phyloP scores from a whole-genome alignment of 2,113 vertebrate species.

The Chionodraco myersi region DNA sequence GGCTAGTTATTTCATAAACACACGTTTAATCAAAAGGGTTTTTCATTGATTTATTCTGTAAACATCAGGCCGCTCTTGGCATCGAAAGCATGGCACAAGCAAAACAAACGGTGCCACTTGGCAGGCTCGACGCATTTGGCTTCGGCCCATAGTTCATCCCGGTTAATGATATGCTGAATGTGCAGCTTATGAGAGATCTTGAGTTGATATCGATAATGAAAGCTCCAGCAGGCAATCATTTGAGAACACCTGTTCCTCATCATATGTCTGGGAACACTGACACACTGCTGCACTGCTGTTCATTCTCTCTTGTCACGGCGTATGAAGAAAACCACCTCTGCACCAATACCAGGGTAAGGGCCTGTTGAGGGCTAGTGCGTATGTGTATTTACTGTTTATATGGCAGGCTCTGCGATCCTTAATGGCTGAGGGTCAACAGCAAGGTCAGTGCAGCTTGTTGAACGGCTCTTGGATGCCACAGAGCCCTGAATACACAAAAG shows the following conservation, averaged over 20 bases:
- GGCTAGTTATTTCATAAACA: not conserved
- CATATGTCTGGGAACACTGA: not conserved
- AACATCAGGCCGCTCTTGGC: not conserved
- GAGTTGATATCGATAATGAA: slow-evolving; percentile 40
- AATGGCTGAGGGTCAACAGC: not conserved
- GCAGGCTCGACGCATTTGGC: not conserved
- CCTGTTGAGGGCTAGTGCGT: not conserved
- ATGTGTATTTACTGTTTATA: not conserved
- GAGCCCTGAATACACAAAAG: slow-evolving; percentile 13
- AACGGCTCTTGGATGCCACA: slow-evolving; percentile 3
- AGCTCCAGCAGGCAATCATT: slow-evolving; percentile 40
- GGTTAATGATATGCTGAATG: slow-evolving; percentile 17
- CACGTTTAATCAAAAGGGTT: not conserved
- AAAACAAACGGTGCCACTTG: not conserved
- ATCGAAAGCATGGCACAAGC: not conserved
- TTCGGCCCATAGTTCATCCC: slow-evolving; percentile 3
- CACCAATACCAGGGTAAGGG: not conserved
- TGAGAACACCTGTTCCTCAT: slow-evolving; percentile 55
- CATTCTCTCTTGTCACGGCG: slow-evolving; percentile 11
- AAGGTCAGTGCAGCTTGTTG: slow-evolving; percentile 10
- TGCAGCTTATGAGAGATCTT: slow-evolving; percentile 3
- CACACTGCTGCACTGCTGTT: slow-evolving; percentile 11
- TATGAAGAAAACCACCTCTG: slow-evolving; percentile 4
- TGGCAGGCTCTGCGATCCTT: not conserved
- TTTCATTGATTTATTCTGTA: not conserved